Evolutionary conservation across 2,797 vertebrate genomes (phyloP), one percentile per base, ranked within the genome.

Genomic region (Onychomys arenicola): DNA sequence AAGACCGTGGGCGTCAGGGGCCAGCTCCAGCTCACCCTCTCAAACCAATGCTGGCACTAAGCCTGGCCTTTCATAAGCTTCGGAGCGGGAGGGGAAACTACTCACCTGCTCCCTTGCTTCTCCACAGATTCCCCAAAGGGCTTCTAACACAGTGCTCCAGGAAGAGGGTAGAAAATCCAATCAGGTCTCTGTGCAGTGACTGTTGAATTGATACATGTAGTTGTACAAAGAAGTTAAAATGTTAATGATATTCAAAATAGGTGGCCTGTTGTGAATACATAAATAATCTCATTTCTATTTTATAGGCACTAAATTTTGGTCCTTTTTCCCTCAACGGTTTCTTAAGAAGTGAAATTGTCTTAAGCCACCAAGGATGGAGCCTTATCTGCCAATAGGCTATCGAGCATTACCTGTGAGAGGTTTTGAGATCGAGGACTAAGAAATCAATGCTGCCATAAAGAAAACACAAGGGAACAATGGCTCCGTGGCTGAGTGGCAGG

Each of bases 211-310:
- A 71, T 90, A 32, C 87, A 52, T 61, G 77, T 80, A 65, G 90
- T 90, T 83, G 67, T 59, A 87, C 4, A 6, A n/a, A 1, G 55
- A 34, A 86, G 90, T 71, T 90, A 75, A 94, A 95, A 84, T 96
- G 87, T 93, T 94, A 91, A 65, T 91, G 89, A 82, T 80, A 92
- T 80, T 93, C 91, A 92, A 80, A 90, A 85, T 19, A 52, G 69
- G 49, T 46, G 61, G 73, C 78, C 55, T 23, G 2, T 12, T 46
- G 81, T 89, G 52, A 93, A 83, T 96, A 86, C 40, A 80, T 71
- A 83, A 91, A 65, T 89, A 52, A 59, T 43, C 89, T 96, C 86
- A 91, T 94, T 82, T 89, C 78, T 89, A 89, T 78, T 95, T 94
- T 84, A 91, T 57, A 59, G 11, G 27, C 32, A 65, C 25, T 81